Base-by-base conservation (phyloP, 64 coral and sea anemone genomes). In the Platygyra sinensis region DNA sequence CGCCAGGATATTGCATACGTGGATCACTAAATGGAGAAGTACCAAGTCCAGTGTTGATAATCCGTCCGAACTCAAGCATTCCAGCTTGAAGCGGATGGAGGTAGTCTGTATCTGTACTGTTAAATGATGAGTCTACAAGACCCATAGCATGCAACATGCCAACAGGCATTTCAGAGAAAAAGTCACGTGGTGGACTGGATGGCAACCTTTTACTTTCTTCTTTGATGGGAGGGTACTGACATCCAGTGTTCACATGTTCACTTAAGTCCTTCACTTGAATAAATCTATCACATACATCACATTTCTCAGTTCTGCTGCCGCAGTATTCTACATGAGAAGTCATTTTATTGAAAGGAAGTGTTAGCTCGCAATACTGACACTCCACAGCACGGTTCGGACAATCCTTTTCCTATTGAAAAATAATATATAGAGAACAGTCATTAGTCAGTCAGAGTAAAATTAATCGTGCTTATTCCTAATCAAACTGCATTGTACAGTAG, bases 261-360 rank as follows among this genome's bases (percentile, higher is more conserved):
- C 87, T 83, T 30, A 96, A 79, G 89, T 96, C 95, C 76, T 90
- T 93, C 30, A 86, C 63, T 49, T 90, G 88, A 16, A 96, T 71
- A 27, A 74, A 93, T 79, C 62, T 88, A 83, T 94, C 90, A 52
- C 95, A 96, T 61, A 78, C 88, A 19, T 96, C 95, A 88, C 95
- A 96, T 30, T 77, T 72, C 33, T 96, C 91, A 83, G 95, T 96
- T 90, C 95, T 93, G 67, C 91, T 88, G 12, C 95, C 95, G 72
- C 95, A 96, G 78, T 94, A 96, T 1, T 96, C 91, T 51, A 88
- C 88, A 79, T 96, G 95, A 52, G 82, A 83, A 0, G 24, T 73
- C 81, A 96, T 91, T 79, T 91, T 72, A 61, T 63, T 85, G 87
- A 91, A 90, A n/a, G 95, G 88, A 22, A 93, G 75, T 67, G 86